A percentile compares a stretch with the other conserved stretches of the same genome.
Conservation (phyloP, 2,888 invertebrate genomes). For the Camptogramma bilineatum region DNA sequence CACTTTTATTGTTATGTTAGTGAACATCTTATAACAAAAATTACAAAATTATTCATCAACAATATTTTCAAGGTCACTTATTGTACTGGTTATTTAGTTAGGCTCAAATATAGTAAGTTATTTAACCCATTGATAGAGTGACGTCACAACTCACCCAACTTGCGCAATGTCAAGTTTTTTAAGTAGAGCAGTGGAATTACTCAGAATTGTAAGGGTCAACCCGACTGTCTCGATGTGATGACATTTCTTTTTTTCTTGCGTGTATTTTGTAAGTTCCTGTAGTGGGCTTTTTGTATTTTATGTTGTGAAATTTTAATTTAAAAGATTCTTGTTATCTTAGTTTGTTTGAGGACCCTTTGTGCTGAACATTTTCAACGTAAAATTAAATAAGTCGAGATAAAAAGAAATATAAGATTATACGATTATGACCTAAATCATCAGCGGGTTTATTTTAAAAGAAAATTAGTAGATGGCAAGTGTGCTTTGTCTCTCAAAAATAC, state of each 20-base stretch:
- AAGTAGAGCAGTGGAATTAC: constrained; percentile 38
- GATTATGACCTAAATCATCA: too few relatives aligned
- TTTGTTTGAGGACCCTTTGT: neutral
- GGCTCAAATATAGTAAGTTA: constrained; percentile 21
- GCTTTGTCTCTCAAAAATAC: too few relatives aligned
- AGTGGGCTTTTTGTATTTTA: neutral
- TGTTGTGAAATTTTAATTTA: neutral
- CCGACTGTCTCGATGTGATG: constrained; percentile 20
- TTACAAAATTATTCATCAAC: too few relatives aligned
- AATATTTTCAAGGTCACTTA: constrained; percentile 26
- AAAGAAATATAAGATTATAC: too few relatives aligned
- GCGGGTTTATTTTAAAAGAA: too few relatives aligned
- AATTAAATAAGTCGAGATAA: too few relatives aligned
- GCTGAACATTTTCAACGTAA: too few relatives aligned
- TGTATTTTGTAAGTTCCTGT: constrained; percentile 16
- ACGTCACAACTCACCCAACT: constrained; percentile 27
- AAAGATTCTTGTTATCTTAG: neutral
- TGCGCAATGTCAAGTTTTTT: constrained; percentile 37
- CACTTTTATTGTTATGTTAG: too few relatives aligned
- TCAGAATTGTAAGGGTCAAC: constrained; percentile 26
- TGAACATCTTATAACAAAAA: too few relatives aligned
- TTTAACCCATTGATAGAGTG: constrained; percentile 30
- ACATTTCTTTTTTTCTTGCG: constrained; percentile 25
- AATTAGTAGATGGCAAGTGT: too few relatives aligned
- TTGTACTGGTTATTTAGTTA: constrained; percentile 29